These are phyloP conservation scores for Eumeta japonica DNA, from an alignment of 1,140 invertebrate genomes.

Conservation along the genomic window DNA sequence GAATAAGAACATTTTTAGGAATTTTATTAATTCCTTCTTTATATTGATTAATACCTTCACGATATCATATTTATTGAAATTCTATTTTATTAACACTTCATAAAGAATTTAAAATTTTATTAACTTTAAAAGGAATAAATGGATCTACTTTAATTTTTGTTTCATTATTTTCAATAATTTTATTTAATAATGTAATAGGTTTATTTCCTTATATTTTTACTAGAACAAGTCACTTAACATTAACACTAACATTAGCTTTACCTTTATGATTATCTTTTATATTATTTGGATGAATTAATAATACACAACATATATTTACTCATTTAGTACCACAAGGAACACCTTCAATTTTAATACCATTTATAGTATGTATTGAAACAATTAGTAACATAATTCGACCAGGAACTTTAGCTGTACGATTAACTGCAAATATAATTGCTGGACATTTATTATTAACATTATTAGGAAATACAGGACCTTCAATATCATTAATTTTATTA, in stretches of 20 bases:
- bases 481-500: no score
- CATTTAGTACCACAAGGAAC: constrained; percentile 64
- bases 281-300: no score
- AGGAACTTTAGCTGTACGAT: constrained; percentile 62
- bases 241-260: constrained; percentile 58
- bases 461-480: no score
- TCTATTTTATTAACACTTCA: no score
- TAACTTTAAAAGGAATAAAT: constrained; percentile 37
- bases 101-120: constrained; percentile 57
- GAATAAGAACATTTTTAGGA: constrained; percentile 55
- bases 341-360: no score
- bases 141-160: constrained; percentile 55
- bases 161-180: constrained; percentile 57
- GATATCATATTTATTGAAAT: no score
- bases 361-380: constrained; percentile 61
- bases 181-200: no score
- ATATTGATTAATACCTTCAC: constrained; percentile 54
- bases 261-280: constrained; percentile 64
- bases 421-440: no score
- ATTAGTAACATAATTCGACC: constrained; percentile 65
- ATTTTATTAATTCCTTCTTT: constrained; percentile 43
- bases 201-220: constrained; percentile 70
- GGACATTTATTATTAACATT: no score
- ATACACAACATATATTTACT: no score
- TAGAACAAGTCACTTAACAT: constrained; percentile 58